Conservation (phyloP, 2,113 vertebrate species). For the Crotalus viridis region DNA sequence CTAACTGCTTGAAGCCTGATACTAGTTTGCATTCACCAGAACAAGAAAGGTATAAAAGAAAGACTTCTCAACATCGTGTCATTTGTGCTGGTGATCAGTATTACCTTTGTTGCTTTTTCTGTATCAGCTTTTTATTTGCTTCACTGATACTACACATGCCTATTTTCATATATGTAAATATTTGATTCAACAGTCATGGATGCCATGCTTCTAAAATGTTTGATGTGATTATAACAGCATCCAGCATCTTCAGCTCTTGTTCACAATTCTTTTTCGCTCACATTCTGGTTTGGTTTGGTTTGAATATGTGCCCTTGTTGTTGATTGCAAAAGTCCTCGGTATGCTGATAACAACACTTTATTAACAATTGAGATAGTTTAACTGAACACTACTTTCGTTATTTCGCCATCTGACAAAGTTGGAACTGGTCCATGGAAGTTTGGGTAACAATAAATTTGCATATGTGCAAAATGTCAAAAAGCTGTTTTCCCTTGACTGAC, state of each 20-base stretch:
- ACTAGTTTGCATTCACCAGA: constrained; percentile 93
- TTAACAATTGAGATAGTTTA: constrained; percentile 37
- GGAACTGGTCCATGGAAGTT: not conserved
- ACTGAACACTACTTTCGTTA: not conserved
- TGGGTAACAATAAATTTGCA: not conserved
- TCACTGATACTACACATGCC: constrained; percentile 48
- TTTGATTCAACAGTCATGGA: constrained; percentile 34
- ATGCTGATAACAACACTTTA: constrained; percentile 71
- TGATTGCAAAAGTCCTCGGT: constrained; percentile 70
- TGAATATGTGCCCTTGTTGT: constrained; percentile 47
- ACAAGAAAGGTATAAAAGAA: constrained; percentile 93
- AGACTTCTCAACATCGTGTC: constrained; percentile 78
- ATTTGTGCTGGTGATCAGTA: constrained; percentile 72
- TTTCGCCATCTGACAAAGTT: not conserved
- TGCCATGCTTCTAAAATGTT: constrained; percentile 60
- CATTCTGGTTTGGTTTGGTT: constrained; percentile 29
- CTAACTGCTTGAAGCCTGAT: constrained; percentile 98
- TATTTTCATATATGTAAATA: constrained; percentile 43
- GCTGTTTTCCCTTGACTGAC: constrained; percentile 22
- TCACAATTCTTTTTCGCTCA: not conserved
- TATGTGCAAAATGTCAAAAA: not conserved
- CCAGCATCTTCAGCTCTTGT: constrained; percentile 59
- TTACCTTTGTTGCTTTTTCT: constrained; percentile 54
- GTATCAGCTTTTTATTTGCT: constrained; percentile 54
- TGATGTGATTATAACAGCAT: constrained; percentile 60